These are phyloP conservation scores for Antechinus flavipes DNA, from an alignment of 2,113 vertebrate species.

Conservation along the genomic window DNA sequence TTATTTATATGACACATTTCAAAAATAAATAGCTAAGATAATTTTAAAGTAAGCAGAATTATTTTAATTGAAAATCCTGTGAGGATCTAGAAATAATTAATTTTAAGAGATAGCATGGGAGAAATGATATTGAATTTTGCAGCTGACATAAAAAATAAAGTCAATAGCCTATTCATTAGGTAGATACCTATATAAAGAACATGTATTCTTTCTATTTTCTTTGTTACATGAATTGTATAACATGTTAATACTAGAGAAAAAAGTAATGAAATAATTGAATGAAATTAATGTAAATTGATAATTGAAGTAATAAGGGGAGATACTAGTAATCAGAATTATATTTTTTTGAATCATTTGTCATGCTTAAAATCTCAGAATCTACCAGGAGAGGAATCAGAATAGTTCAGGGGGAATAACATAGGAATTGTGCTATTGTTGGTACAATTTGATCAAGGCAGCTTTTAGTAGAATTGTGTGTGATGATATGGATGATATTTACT, in stretches of 20 bases:
- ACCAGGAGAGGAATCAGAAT: background rate
- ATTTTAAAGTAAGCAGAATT: background rate
- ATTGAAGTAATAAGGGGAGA: background rate
- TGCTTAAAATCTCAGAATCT: background rate
- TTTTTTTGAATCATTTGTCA: too few species aligned
- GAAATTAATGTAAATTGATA: background rate
- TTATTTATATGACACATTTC: background rate
- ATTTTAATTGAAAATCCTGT: background rate
- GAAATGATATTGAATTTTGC: background rate
- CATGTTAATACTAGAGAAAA: background rate
- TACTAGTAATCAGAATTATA: background rate
- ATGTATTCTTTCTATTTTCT: background rate
- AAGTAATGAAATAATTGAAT: background rate
- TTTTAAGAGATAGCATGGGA: background rate
- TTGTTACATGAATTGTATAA: background rate
- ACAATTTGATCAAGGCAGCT: background rate
- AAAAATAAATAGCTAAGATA: background rate
- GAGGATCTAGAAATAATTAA: background rate
- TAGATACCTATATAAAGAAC: background rate
- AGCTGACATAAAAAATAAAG: background rate
- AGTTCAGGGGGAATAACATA: background rate
- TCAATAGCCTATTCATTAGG: background rate
- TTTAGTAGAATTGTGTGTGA: background rate
- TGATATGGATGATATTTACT: background rate
- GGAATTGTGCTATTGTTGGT: too few species aligned